These are phyloP conservation scores for Mesopsocus fuscifrons DNA, from an alignment of 2,888 invertebrate species.

Conservation along the genomic window DNA sequence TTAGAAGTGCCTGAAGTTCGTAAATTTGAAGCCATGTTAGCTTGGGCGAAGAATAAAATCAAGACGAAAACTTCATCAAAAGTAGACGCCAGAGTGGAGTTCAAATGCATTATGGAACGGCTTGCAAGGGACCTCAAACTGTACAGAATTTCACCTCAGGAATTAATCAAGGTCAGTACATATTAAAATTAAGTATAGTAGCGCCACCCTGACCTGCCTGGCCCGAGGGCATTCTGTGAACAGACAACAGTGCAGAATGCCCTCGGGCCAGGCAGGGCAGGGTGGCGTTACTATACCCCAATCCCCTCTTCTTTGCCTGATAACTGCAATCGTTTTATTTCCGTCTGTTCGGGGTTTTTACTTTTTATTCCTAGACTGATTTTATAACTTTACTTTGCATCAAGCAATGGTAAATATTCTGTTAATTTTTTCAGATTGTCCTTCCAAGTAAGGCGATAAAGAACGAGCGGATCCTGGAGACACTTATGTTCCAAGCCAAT, in stretches of 20 bases:
- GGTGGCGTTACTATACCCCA: too few relatives aligned
- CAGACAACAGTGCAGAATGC: too few relatives aligned
- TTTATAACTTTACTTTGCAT: slow-evolving; percentile 6
- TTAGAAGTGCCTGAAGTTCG: slow-evolving; percentile 73
- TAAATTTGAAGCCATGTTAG: slow-evolving; percentile 85
- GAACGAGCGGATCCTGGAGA: slow-evolving; percentile 80
- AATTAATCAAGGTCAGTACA: slow-evolving; percentile 76
- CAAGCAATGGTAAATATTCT: slow-evolving; percentile 6
- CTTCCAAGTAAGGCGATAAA: slow-evolving; percentile 82
- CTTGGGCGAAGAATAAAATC: slow-evolving; percentile 75
- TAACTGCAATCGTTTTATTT: neutral
- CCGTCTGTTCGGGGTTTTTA: neutral
- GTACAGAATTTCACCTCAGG: slow-evolving; percentile 79
- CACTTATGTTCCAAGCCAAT: slow-evolving; percentile 83
- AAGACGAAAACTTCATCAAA: slow-evolving; percentile 52
- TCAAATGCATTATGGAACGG: slow-evolving; percentile 83
- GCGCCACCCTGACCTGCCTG: too few relatives aligned
- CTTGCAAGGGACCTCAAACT: slow-evolving; percentile 74
- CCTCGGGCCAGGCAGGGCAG: too few relatives aligned
- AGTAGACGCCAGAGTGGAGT: slow-evolving; percentile 72
- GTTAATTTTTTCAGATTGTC: slow-evolving; percentile 39
- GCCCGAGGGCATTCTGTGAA: too few relatives aligned
- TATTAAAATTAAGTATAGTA: too few relatives aligned
- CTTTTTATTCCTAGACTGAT: slow-evolving; percentile 7
- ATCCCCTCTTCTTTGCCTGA: too few relatives aligned